Percentiles rank a stretch among this genome's conserved stretches.
These are phyloP conservation scores for Phaenicophaeus curvirostris DNA, from an alignment of 2,797 vertebrate species.

Conservation along the genomic window DNA sequence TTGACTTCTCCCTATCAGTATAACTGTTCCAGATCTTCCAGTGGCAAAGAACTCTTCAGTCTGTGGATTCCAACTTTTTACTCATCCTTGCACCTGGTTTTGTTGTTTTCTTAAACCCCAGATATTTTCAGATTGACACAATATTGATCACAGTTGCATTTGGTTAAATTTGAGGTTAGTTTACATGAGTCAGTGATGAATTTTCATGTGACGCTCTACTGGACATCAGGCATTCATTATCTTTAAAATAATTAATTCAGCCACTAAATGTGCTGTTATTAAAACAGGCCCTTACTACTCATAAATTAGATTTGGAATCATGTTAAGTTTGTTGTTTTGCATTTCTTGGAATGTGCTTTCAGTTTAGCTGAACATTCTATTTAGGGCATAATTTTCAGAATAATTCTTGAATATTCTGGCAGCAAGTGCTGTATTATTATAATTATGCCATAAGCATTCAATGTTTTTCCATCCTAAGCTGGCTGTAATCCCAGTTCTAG, in stretches of 20 bases:
- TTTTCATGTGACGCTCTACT: slow-evolving; percentile 14
- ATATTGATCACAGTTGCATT: slow-evolving; percentile 51
- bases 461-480: slow-evolving; percentile 49
- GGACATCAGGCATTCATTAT: slow-evolving; percentile 53
- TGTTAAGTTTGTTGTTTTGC: slow-evolving; percentile 30
- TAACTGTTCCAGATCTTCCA: slow-evolving; percentile 11
- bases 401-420: slow-evolving; percentile 39
- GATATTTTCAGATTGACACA: slow-evolving; percentile 51
- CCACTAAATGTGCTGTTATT: slow-evolving; percentile 27
- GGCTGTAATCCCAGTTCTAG: slow-evolving; percentile 40
- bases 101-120: slow-evolving; percentile 39
- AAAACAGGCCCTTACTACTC: slow-evolving; percentile 35
- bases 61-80: not conserved
- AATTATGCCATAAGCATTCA: slow-evolving; percentile 51
- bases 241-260: slow-evolving; percentile 26
- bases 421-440: slow-evolving; percentile 26
- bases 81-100: slow-evolving; percentile 55
- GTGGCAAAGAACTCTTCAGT: slow-evolving; percentile 10
- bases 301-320: slow-evolving; percentile 23
- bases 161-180: slow-evolving; percentile 55
- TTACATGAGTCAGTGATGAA: slow-evolving; percentile 42
- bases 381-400: slow-evolving; percentile 27
- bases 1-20: not conserved
- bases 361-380: slow-evolving; percentile 57
- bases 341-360: slow-evolving; percentile 60